Evolutionary conservation across 2,888 invertebrate species (phyloP).

Genomic region (Charanyca ferruginea): DNA sequence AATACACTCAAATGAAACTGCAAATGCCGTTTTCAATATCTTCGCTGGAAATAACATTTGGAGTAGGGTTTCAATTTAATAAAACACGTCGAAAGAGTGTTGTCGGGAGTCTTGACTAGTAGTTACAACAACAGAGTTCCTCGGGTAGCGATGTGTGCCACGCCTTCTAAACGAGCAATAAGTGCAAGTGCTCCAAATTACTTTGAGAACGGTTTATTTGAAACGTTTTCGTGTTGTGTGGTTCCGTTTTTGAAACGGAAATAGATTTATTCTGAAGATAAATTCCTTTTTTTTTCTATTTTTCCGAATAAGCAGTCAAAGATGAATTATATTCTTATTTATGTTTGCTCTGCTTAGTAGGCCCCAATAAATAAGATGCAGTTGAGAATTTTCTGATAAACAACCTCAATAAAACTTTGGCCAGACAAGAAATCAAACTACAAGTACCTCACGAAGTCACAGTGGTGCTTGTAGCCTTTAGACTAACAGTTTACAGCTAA

Average conservation of each 20-base stretch:
- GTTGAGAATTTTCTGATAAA: constrained; percentile 21
- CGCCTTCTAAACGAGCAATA: constrained; percentile 36
- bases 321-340: neutral
- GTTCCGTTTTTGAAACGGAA: neutral
- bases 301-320: too few species aligned
- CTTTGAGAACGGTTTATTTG: constrained; percentile 29
- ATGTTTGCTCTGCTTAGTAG: neutral
- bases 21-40: constrained; percentile 68
- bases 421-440: neutral
- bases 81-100: constrained; percentile 59
- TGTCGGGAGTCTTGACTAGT: constrained; percentile 47
- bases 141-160: constrained; percentile 31
- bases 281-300: too few species aligned
- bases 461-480: neutral
- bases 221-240: constrained; percentile 4
- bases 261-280: neutral
- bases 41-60: constrained; percentile 61
- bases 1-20: constrained; percentile 62
- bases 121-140: constrained; percentile 53
- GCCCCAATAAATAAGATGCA: neutral
- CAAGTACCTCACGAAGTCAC: neutral
- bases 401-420: neutral
- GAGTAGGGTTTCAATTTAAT: constrained; percentile 63
- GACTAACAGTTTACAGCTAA: neutral
- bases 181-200: constrained; percentile 39